phyloP scores from a whole-genome alignment of 2,888 invertebrate species.

The Tipula unca region DNA sequence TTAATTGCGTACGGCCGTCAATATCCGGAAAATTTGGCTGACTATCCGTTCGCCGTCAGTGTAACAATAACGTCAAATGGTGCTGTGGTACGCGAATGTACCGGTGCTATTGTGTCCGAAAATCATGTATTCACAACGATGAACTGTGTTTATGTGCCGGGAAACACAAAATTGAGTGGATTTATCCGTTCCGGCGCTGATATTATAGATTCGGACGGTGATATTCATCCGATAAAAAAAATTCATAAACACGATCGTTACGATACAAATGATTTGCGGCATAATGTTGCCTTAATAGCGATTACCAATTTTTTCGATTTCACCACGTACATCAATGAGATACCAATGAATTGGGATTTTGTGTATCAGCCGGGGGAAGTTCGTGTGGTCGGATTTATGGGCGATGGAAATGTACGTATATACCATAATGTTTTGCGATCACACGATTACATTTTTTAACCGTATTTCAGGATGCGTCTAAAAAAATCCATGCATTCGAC shows the following conservation, averaged over 20 bases:
- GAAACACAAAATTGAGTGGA: not conserved
- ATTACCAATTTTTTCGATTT: not conserved
- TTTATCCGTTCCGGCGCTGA: not conserved
- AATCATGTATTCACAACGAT: not conserved
- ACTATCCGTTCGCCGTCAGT: not conserved
- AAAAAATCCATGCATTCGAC: not conserved
- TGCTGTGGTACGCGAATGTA: not conserved
- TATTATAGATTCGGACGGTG: not conserved
- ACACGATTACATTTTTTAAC: not conserved
- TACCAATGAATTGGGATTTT: not conserved
- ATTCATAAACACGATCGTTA: not conserved
- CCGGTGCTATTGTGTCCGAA: not conserved
- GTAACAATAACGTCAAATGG: not conserved
- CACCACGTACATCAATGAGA: not conserved
- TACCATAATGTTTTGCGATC: no score
- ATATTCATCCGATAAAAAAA: not conserved
- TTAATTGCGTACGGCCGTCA: not conserved
- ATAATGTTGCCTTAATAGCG: not conserved
- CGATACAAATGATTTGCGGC: not conserved
- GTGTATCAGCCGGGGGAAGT: not conserved
- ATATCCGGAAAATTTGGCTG: not conserved
- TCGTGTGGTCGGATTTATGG: not conserved
- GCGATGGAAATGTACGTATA: not conserved
- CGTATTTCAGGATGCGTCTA: not conserved
- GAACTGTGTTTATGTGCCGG: not conserved